Evolutionary conservation across 2,113 vertebrate genomes (phyloP), one percentile per base, ranked within the genome.

Genomic region (Oryzias curvinotus): DNA sequence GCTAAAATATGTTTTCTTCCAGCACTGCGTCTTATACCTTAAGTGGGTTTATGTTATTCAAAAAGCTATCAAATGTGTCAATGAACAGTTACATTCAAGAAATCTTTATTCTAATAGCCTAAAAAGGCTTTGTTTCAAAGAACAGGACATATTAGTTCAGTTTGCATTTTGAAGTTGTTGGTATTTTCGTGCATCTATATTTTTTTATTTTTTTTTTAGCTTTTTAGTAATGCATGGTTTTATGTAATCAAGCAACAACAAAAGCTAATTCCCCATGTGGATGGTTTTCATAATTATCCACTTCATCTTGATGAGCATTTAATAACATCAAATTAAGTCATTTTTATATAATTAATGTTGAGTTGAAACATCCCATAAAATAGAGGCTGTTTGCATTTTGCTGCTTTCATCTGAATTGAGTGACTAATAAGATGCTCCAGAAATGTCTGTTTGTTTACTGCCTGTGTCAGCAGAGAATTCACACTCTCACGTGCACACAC

Each of bases 381-480:
- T 63, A 25, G 56, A 65, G 56, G 5, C 16, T 64, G 57, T 73
- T 70, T 87, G n/a, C 10, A 61, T 77, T 81, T 72, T 57, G 46
- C 49, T 64, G 57, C 77, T 75, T 77, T 79, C 70, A 60, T 87
- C n/a, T 65, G 58, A 49, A 70, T 72, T 53, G 62, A 74, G 44
- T 73, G 72, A 63, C 65, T 64, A 62, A 74, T 68, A 66, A 66
- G 68, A 71, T 49, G 61, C 63, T 77, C 68, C 53, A 56, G 52
- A 85, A 75, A 67, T 52, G 65, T 83, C 71, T 71, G 8, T 57
- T 62, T 75, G 54, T 86, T 87, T 66, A 61, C 57, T 28, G 58
- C 51, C 14, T 28, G 21, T 48, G 53, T 75, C 75, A 64, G 63
- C 17, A 16, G 46, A 80, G 68, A 66, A 52, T 46, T 65, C 62